Evolutionary conservation across 2,797 vertebrate genomes (phyloP).

Genomic region (Coranthus polyacanthus): DNA sequence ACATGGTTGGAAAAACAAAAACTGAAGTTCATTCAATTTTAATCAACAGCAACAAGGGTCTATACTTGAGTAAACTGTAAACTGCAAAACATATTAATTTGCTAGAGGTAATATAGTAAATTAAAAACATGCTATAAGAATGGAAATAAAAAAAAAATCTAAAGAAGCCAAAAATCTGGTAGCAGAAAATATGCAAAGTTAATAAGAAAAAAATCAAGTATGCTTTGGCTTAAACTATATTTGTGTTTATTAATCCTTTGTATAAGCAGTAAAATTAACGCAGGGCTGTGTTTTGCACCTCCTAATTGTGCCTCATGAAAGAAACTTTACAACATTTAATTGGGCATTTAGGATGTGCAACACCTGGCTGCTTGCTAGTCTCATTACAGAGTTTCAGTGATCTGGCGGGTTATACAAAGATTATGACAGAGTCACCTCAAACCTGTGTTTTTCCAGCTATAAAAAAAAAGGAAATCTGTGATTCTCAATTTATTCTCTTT

Average conservation of each 20-base stretch:
- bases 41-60: too few species aligned
- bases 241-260: conserved; percentile 56
- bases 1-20: too few species aligned
- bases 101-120: too few species aligned
- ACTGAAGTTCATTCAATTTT: too few species aligned
- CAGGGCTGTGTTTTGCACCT: conserved; percentile 36
- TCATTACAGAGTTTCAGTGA: conserved; percentile 43
- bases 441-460: conserved; percentile 29
- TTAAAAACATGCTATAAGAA: background rate
- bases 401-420: conserved; percentile 38
- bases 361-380: conserved; percentile 60
- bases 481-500: conserved; percentile 45
- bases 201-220: conserved; percentile 39
- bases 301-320: conserved; percentile 33
- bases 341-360: conserved; percentile 58
- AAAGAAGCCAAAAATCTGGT: background rate
- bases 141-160: conserved; percentile 6
- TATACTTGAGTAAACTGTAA: too few species aligned
- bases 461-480: conserved; percentile 14
- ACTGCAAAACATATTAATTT: too few species aligned
- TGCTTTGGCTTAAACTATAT: conserved; percentile 36
- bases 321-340: conserved; percentile 53
- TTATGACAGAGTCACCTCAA: conserved; percentile 35
- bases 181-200: conserved; percentile 39
- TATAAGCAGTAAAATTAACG: conserved; percentile 46